Base-by-base conservation (phyloP, 2,797 vertebrate genomes). In the Sebastes hubbsi region DNA sequence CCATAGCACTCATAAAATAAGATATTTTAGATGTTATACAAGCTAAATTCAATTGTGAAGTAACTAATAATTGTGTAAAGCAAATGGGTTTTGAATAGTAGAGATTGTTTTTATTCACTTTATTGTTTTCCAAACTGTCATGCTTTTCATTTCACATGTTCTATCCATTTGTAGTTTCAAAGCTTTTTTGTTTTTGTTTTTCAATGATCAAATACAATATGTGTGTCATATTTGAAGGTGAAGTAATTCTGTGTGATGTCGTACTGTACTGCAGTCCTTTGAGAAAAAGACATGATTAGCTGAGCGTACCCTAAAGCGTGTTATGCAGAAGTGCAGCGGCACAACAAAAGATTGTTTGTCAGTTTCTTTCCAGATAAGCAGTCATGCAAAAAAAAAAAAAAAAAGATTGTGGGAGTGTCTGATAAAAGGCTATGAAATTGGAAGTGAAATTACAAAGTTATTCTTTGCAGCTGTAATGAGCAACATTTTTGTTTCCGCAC, bases 401-500 rank as follows among this genome's bases (percentile, higher is more conserved):
- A 77, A 52, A 71, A 60, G 49, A 63, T 52, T n/a, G 46, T 75
- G 38, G n/a, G 68, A 71, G 62, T 65, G 54, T 81, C 80, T 80
- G 78, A 82, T 77, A 46, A 85, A 85, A 76, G 67, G 20, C 60
- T 42, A 59, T 87, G 29, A 62, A 86, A 87, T 30, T 69, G 22
- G 22, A 79, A 81, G 69, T 61, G 66, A 91, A 89, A 87, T 85
- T 79, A 82, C 49, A 78, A 70, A 72, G 75, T 82, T 61, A 58
- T 85, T 85, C 66, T 87, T 82, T 87, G 75, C 61, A 85, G 25
- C 74, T 79, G 18, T 87, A 90, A 91, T 85, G 80, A 89, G 77
- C 78, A 58, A 63, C 24, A 71, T 76, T 83, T 65, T 64, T 76
- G 83, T 77, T 89, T 82, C 78, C 80, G 83, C 83, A 75, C 74